Percentiles rank a stretch among this genome's conserved stretches.
Evolutionary conservation across 2,797 vertebrate genomes (phyloP).

Genomic region (Phoebastria nigripes): DNA sequence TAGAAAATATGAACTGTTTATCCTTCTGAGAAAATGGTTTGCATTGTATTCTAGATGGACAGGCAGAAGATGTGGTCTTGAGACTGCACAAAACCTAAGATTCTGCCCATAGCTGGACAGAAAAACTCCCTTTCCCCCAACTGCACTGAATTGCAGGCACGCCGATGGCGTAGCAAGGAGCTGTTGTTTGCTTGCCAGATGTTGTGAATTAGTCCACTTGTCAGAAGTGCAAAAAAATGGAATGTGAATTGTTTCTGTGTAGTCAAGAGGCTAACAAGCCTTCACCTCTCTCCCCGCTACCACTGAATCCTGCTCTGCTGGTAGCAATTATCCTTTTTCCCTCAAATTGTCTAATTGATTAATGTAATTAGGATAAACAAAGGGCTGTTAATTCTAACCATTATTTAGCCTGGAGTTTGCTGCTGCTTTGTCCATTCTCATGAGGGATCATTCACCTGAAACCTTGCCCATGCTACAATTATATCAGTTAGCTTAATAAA

Average conservation of each 20-base stretch:
- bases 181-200: neutral
- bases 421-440: neutral
- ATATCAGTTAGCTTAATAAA: neutral
- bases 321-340: constrained; percentile 25
- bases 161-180: neutral
- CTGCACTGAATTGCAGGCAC: neutral
- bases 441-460: neutral
- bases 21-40: neutral
- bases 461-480: neutral
- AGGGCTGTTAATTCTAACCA: constrained; percentile 1
- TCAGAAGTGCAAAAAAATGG: neutral
- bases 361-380: constrained; percentile 42
- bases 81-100: neutral
- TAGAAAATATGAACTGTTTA: neutral
- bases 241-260: neutral
- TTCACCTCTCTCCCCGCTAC: constrained; percentile 3
- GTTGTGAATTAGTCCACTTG: constrained; percentile 11
- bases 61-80: neutral
- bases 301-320: neutral
- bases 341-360: constrained; percentile 29
- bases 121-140: neutral
- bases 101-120: neutral
- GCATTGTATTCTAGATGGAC: neutral
- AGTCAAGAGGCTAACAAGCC: constrained; percentile 28
- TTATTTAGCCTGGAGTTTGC: neutral